Conservation (phyloP, 2,797 vertebrate genomes). For the Caiman crocodilus region DNA sequence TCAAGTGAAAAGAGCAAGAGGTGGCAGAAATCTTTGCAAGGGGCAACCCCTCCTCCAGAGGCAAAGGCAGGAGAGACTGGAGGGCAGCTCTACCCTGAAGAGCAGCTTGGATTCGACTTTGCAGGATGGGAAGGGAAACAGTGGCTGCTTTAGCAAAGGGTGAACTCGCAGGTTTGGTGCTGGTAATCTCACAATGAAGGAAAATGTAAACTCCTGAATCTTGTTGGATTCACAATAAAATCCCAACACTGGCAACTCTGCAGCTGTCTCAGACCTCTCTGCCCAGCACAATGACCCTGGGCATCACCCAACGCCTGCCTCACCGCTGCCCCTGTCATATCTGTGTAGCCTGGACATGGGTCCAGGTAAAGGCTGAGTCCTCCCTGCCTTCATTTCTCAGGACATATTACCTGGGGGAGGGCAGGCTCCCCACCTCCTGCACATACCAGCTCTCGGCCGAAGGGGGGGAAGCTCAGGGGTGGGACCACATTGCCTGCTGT, state of each 20-base stretch:
- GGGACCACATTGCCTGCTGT: neutral
- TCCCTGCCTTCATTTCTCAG: neutral
- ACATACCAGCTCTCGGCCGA: neutral
- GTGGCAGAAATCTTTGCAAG: neutral
- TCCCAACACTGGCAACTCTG: neutral
- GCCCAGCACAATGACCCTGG: neutral
- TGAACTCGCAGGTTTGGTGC: neutral
- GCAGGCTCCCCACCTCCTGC: neutral
- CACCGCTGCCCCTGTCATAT: neutral
- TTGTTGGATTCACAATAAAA: neutral
- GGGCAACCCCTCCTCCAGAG: neutral
- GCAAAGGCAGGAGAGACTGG: neutral
- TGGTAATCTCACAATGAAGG: neutral
- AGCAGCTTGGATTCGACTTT: neutral
- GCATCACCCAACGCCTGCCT: no score
- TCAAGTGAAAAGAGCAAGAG: neutral
- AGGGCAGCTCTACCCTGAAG: neutral
- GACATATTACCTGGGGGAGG: neutral
- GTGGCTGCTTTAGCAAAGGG: neutral
- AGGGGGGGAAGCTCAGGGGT: neutral
- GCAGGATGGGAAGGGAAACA: neutral
- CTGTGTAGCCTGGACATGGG: neutral
- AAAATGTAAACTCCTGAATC: neutral
- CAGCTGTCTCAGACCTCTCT: neutral
- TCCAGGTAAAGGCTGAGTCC: neutral